Evolutionary conservation across 2,113 vertebrate genomes (phyloP).

Genomic region (Oncorhynchus gorbuscha): DNA sequence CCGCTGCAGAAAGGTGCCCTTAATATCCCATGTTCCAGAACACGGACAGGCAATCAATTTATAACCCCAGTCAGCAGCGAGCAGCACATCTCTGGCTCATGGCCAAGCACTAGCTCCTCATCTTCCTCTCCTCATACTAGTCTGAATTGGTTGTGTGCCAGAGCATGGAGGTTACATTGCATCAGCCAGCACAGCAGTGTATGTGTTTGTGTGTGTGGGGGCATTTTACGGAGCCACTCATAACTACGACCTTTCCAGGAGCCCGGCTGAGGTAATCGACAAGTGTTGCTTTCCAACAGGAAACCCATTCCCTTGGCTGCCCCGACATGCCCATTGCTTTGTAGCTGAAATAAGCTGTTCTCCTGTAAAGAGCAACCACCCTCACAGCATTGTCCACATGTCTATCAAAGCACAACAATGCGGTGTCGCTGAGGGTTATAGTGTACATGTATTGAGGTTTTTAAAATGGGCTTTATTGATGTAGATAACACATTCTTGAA

Average conservation of each 20-base stretch:
- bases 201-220: constrained; percentile 1
- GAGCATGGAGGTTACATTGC: constrained; percentile 41
- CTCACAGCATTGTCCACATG: not conserved
- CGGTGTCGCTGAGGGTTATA: not conserved
- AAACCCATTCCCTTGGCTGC: constrained; percentile 36
- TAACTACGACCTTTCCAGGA: constrained; percentile 49
- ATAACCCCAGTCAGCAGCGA: constrained; percentile 38
- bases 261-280: constrained; percentile 54
- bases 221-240: constrained; percentile 56
- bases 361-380: constrained; percentile 1
- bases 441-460: too few species aligned
- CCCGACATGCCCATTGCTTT: constrained; percentile 27
- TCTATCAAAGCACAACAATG: not conserved
- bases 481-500: too few species aligned
- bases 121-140: constrained; percentile 56
- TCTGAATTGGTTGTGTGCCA: constrained; percentile 60
- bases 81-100: constrained; percentile 47
- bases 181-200: constrained; percentile 23
- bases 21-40: constrained; percentile 58
- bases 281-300: constrained; percentile 58
- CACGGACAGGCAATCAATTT: constrained; percentile 56
- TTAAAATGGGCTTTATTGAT: too few species aligned
- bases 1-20: constrained; percentile 52
- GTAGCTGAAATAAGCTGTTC: constrained; percentile 30
- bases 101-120: constrained; percentile 57